phyloP scores from a whole-genome alignment of 2,888 invertebrate genomes.

The Amblyjoppa fuscipennis region DNA sequence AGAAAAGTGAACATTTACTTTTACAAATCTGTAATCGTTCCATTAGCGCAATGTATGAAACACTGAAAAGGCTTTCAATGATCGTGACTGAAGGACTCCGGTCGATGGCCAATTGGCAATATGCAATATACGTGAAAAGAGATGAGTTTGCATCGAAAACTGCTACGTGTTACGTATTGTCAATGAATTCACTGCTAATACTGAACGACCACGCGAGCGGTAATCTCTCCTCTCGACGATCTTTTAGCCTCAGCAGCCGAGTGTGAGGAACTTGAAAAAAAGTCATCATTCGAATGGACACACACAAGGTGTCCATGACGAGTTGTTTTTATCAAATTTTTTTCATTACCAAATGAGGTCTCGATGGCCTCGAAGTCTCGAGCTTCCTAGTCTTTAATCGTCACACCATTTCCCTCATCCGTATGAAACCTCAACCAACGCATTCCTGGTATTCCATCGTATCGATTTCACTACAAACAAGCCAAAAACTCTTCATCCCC shows the following conservation, averaged over 20 bases:
- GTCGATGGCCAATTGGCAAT: no score
- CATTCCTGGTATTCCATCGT: neutral
- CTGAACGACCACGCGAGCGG: conserved; percentile 74
- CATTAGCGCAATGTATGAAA: no score
- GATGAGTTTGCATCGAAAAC: no score
- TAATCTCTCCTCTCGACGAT: conserved; percentile 38
- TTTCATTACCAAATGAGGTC: neutral
- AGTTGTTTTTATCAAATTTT: neutral
- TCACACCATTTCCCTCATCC: neutral
- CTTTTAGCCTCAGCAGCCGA: conserved; percentile 16
- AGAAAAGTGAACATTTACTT: no score
- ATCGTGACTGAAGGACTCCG: no score
- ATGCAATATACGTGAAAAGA: no score
- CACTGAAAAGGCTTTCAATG: no score
- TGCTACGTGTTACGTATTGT: no score
- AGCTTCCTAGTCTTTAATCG: neutral
- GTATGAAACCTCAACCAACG: neutral
- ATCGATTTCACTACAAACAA: neutral
- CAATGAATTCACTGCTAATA: no score
- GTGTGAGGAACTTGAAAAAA: neutral
- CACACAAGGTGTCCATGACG: neutral
- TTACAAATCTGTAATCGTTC: no score
- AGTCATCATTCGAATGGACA: neutral
- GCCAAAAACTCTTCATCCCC: neutral
- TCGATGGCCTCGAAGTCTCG: neutral